phyloP scores from a whole-genome alignment of 2,888 invertebrate species.

The Drosophila peninsularis region DNA sequence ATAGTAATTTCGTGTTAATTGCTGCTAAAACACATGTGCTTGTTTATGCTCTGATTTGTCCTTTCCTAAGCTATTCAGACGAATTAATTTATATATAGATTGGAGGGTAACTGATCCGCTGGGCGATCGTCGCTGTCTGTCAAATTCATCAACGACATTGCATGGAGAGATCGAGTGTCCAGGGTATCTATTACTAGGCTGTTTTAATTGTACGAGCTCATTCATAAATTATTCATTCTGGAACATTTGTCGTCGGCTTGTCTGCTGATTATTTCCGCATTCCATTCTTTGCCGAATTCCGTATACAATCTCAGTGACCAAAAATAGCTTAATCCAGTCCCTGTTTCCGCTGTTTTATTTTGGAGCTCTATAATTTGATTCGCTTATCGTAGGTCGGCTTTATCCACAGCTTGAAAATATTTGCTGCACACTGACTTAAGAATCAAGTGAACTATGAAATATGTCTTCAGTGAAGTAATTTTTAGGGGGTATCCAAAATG shows the following conservation, averaged over 20 bases:
- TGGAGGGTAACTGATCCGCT: constrained; percentile 38
- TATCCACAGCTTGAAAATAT: constrained; percentile 2
- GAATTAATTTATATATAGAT: constrained; percentile 36
- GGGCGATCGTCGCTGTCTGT: constrained; percentile 56
- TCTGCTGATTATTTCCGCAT: constrained; percentile 49
- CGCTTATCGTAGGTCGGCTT: constrained; percentile 15
- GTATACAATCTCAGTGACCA: constrained; percentile 21
- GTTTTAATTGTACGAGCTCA: constrained; percentile 46
- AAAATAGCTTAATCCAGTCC: constrained; percentile 20
- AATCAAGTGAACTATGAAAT: not conserved
- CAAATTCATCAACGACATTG: constrained; percentile 57
- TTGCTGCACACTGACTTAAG: constrained; percentile 31
- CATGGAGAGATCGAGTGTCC: constrained; percentile 49
- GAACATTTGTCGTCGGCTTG: constrained; percentile 23
- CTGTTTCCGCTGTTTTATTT: constrained; percentile 45
- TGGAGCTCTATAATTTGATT: constrained; percentile 22
- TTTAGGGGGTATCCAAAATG: not conserved
- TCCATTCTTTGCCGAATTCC: constrained; percentile 42
- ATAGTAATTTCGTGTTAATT: constrained; percentile 53
- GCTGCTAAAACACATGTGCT: constrained; percentile 58
- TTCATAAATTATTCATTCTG: constrained; percentile 42
- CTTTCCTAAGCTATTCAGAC: constrained; percentile 32
- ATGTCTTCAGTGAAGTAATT: not conserved
- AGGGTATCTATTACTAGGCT: constrained; percentile 51
- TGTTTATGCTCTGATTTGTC: constrained; percentile 65